Evolutionary conservation across 1,140 invertebrate species (phyloP), one percentile per base, ranked within the genome.

Genomic region (Calephelis nemesis): DNA sequence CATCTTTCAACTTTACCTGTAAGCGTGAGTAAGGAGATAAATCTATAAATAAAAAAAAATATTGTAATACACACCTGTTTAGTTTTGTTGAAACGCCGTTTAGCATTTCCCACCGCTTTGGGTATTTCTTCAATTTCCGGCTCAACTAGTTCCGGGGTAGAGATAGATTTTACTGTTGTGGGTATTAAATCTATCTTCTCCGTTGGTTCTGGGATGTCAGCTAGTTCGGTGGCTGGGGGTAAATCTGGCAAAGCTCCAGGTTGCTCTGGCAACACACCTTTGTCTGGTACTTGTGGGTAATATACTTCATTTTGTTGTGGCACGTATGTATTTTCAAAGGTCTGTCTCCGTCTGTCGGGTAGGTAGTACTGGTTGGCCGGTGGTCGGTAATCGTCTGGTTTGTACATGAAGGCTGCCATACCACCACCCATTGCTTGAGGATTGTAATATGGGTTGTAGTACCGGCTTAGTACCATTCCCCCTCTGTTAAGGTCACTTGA

Each of bases 401-500:
- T 76, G 77, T 81, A 87, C 85, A 91, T 84, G 71, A 91, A 88
- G 7, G 88, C 87, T 8, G 88, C 86, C 85, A 88, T 87, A 49
- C 87, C 85, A 9, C 72, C 80, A 48, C 86, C 83, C 12, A 73
- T 76, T 0, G 76, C 69, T 5, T 78, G 75, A 13, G 74, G 79
- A 62, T 79, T 82, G 81, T 88, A 88, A 77, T 90, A 88, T 1
- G 88, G 88, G 72, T 87, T 88, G 78, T 90, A 91, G 75, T 88
- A 91, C 7, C 87, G 82, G 66, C 85, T 91, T 63, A 90, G 13
- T 4, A 81, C 86, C 76, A 90, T 82, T 0, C 83, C 88, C 6
- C 87, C 85, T 10, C 83, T 82, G 63, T 65, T 74, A 63, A 66
- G 83, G 67, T 88, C 88, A 13, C 70, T 75, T 1, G 83, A 83